Conservation (phyloP, 1,140 invertebrate genomes). For the Drosophila biarmipes region DNA sequence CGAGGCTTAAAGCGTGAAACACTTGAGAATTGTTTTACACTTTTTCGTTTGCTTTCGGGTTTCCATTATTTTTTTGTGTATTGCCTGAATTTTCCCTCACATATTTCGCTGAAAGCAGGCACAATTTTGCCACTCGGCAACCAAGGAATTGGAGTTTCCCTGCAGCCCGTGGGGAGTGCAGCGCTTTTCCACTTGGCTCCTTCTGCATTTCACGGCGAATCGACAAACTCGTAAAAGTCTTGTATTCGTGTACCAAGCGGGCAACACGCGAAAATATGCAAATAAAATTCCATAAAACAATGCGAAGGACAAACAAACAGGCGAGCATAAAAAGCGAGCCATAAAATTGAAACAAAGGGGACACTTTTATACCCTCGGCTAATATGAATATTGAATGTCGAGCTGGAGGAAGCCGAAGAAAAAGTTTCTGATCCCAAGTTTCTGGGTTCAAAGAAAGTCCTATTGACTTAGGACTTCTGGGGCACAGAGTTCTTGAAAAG, state of each 20-base stretch:
- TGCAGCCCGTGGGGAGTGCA: constrained; percentile 35
- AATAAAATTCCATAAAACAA: constrained; percentile 82
- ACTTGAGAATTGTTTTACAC: constrained; percentile 80
- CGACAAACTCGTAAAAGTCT: constrained; percentile 72
- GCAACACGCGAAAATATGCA: constrained; percentile 73
- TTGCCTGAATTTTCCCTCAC: constrained; percentile 43
- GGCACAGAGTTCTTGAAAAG: no score
- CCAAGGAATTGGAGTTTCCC: constrained; percentile 9
- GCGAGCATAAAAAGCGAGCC: constrained; percentile 36
- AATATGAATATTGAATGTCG: constrained; percentile 52
- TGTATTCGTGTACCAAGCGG: constrained; percentile 36
- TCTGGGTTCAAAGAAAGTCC: not conserved
- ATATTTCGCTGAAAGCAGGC: constrained; percentile 31
- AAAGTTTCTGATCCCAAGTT: not conserved
- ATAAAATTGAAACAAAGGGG: constrained; percentile 50
- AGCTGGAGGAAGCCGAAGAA: constrained; percentile 1
- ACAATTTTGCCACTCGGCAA: constrained; percentile 13
- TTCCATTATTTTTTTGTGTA: constrained; percentile 5
- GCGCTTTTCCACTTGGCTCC: constrained; percentile 12
- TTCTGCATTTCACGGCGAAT: constrained; percentile 61
- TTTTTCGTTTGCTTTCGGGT: constrained; percentile 54
- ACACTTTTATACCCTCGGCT: constrained; percentile 43
- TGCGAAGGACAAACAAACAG: constrained; percentile 61
- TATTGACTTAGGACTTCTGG: not conserved
- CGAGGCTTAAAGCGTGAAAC: constrained; percentile 74